A percentile compares a stretch with the other conserved stretches of the same genome.
These are phyloP conservation scores for Hippotragus niger DNA, from an alignment of 2,113 vertebrate genomes.

Conservation along the genomic window DNA sequence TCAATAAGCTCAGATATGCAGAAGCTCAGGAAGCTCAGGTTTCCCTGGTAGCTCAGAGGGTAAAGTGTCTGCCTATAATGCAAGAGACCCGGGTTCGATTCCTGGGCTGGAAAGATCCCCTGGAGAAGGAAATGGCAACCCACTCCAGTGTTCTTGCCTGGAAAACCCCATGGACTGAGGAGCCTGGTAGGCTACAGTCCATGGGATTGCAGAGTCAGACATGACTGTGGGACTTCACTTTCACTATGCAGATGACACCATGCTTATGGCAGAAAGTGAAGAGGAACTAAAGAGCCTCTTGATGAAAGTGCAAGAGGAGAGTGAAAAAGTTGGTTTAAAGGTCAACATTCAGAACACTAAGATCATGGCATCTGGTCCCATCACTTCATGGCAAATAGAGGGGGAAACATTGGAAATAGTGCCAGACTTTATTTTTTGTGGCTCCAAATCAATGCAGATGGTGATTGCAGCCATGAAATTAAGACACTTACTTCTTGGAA, in stretches of 20 bases:
- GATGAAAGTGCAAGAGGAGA: background rate
- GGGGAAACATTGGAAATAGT: background rate
- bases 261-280: background rate
- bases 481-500: background rate
- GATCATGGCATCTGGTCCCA: background rate
- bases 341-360: background rate
- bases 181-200: too few relatives aligned
- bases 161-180: too few relatives aligned
- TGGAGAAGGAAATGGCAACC: too few relatives aligned
- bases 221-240: rapidly evolving
- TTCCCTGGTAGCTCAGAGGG: too few relatives aligned
- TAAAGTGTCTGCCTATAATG: too few relatives aligned
- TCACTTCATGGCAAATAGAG: background rate
- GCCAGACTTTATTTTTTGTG: background rate
- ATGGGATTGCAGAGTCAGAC: too few relatives aligned
- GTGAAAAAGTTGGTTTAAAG: background rate
- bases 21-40: too few relatives aligned
- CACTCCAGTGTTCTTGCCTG: too few relatives aligned
- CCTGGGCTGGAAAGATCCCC: too few relatives aligned
- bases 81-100: rapidly evolving
- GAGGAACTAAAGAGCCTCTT: background rate
- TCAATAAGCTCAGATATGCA: background rate
- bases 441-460: background rate
- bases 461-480: background rate
- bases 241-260: background rate